Percentiles rank a stretch among this genome's conserved stretches.
Conservation (phyloP, 2,797 vertebrate genomes). For the Eleutherodactylus coqui region DNA sequence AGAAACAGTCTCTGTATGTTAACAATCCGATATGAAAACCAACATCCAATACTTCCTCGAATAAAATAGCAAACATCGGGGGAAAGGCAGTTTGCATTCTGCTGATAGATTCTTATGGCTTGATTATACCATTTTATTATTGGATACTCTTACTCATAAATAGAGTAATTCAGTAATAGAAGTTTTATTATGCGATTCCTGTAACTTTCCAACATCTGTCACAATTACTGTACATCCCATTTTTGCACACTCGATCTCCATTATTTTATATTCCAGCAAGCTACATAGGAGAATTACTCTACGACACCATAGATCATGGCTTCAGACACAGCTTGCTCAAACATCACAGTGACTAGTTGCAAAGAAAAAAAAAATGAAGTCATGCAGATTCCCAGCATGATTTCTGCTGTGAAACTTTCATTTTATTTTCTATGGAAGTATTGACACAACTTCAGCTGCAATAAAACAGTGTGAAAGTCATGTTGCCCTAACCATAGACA, state of each 20-base stretch:
- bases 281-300: background rate
- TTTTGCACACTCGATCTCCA: background rate
- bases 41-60: too few species aligned
- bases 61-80: background rate
- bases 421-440: background rate
- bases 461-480: background rate
- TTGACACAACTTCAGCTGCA: background rate
- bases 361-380: background rate
- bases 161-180: background rate
- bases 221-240: background rate
- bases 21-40: background rate
- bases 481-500: background rate
- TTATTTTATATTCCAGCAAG: background rate
- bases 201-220: background rate
- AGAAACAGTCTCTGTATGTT: too few species aligned
- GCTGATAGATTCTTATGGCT: background rate
- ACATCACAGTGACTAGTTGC: background rate
- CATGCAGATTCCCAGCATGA: background rate
- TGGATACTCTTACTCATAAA: background rate
- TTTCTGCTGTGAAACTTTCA: background rate
- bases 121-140: background rate
- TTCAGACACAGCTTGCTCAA: background rate
- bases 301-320: background rate
- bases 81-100: background rate
- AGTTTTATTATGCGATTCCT: background rate